Base-by-base conservation (phyloP, 2,888 invertebrate genomes). In the Hydriomena furcata region DNA sequence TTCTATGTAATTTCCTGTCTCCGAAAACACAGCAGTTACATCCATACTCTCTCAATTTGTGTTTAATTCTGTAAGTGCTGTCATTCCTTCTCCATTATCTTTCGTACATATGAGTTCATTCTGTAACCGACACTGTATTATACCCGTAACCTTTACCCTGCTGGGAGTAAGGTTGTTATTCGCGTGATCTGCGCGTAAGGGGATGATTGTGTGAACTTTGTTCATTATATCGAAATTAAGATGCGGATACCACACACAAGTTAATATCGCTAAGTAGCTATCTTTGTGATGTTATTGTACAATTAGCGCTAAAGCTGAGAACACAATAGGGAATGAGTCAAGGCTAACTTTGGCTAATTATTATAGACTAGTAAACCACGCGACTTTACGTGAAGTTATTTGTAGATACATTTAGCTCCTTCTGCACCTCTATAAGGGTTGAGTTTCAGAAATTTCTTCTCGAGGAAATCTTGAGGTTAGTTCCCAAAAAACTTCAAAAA, bases 41-140 rank as follows among this genome's bases (percentile, higher is more conserved):
- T 42, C 31, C 28, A 43, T 35, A 28, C 34, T 8, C 8, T 17
- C 48, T 42, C 42, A 48, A 41, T 51, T 36, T 21, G 45, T 51
- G 36, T 51, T 51, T 51, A 51, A 51, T 51, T 45, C 41, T 30
- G 40, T 41, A 36, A 51, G 51, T 51, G 51, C 30, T 21, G 30
- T 25, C 50, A 45, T 51, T 36, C 41, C 21, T 34, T 10, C 7
- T 36, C 45, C 51, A 51, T 51, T 51, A 45, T 51, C 45, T 45
- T 45, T 25, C 31, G 51, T 41, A 36, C 40, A 50, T 44, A 51
- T 31, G 50, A 38, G 28, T 38, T 30, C 13, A 8, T 32, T 23
- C 31, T 5, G 34, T 27, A 28, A 45, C 28, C 12, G 38, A 41
- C 34, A 40, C 30, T 11, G 25, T 6, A 3, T 20, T 2, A 17